Evolutionary conservation across 2,797 vertebrate genomes (phyloP), one percentile per base, ranked within the genome.

Genomic region (Tokudaia tokunoshimensis): DNA sequence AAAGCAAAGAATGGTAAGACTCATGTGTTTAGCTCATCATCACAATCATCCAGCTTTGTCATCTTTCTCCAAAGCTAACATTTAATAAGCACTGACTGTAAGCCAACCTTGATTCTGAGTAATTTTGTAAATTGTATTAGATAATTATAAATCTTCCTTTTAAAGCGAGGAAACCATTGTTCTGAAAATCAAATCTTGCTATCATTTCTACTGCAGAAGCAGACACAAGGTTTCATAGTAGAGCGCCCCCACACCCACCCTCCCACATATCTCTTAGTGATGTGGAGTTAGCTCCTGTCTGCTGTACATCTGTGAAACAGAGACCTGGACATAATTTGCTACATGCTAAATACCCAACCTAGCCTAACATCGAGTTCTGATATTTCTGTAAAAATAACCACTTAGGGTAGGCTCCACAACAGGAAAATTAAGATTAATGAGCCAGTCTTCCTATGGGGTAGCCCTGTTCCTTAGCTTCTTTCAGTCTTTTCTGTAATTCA

Each of bases 91-190:
- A 31, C 22, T 67, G 4, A 67, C 29, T 61, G 2, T 29, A 22
- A 47, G 41, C 5, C 8, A 76, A 34, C 29, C 10, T 41, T 85
- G 83, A 44, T 9, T 20, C 19, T 50, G 29, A 44, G 11, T 14
- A 84, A 86, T 41, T 91, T 57, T 22, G 34, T 88, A 14, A 85
- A 12, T 63, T 55, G 12, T 76, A 11, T 22, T 59, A 26, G 2
- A 29, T 26, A 65, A 31, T 75, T 94, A 65, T 17, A 26, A 90
- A 74, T 72, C 31, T 57, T 91, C 24, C 63, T 84, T 82, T 90
- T 87, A 80, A 78, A 29, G 10, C 76, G 11, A 91, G 19, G 3
- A 24, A 44, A 50, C 20, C 17, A 47, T 92, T 50, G 13, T 24
- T 14, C 13, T 76, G 41, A 50, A 67, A 55, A 31, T 11, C 74